phyloP scores from a whole-genome alignment of 2,113 vertebrate genomes.

The Pundamilia nyererei region DNA sequence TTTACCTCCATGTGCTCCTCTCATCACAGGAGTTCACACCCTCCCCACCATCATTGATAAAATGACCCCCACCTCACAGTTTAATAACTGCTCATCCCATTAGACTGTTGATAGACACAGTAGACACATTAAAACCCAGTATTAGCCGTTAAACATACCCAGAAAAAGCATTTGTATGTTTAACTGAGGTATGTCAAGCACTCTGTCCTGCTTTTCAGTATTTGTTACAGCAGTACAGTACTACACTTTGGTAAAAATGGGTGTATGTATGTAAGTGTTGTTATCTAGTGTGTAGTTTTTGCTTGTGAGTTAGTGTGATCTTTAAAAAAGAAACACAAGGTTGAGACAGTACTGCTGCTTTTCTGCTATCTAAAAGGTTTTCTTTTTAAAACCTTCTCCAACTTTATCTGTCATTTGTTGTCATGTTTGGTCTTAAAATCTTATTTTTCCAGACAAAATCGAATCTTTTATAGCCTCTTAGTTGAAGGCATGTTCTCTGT shows the following conservation, averaged over 20 bases:
- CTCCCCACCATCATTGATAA: slow-evolving; percentile 2
- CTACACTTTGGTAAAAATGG: not conserved
- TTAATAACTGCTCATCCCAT: not conserved
- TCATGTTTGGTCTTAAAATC: slow-evolving; percentile 53
- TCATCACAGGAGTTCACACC: slow-evolving; percentile 27
- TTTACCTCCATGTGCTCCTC: slow-evolving; percentile 46
- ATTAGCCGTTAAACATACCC: not conserved
- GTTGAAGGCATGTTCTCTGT: not conserved
- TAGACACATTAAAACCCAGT: not conserved
- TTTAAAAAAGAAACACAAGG: slow-evolving; percentile 4
- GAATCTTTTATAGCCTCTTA: not conserved
- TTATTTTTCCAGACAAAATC: not conserved
- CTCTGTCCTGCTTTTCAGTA: slow-evolving; percentile 18
- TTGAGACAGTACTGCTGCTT: slow-evolving; percentile 26
- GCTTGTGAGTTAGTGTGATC: slow-evolving; percentile 5
- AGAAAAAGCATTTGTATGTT: not conserved
- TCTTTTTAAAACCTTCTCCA: slow-evolving; percentile 5
- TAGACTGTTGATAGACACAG: not conserved
- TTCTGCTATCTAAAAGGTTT: slow-evolving; percentile 43
- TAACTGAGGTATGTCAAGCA: not conserved
- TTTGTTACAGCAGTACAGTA: slow-evolving; percentile 5
- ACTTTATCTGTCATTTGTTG: slow-evolving; percentile 1
- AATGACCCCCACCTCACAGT: not conserved
- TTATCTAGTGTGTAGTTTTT: slow-evolving; percentile 8
- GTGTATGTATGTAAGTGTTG: slow-evolving; percentile 33